Evolutionary conservation across 2,888 invertebrate species (phyloP).

Genomic region (Chymomyza procnemis): DNA sequence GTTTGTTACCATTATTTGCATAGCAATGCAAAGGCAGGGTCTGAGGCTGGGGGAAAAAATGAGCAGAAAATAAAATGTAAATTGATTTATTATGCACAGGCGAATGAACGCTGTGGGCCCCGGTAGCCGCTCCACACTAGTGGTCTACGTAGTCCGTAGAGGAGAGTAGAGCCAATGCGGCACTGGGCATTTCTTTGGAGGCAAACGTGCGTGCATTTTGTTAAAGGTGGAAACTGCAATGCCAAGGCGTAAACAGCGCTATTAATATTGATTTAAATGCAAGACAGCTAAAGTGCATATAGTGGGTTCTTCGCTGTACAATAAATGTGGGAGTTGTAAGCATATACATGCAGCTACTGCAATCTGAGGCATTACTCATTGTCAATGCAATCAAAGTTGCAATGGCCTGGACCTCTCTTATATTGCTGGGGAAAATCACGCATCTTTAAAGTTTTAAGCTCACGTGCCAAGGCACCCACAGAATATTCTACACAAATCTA

Average conservation of each 20-base stretch:
- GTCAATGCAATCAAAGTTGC: conserved; percentile 49
- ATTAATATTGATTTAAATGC: conserved; percentile 66
- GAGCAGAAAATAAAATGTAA: conserved; percentile 54
- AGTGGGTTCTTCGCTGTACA: neutral
- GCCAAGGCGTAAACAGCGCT: conserved; percentile 51
- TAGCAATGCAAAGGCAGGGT: conserved; percentile 33
- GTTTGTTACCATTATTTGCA: conserved; percentile 67
- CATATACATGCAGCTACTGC: neutral
- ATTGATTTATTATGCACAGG: conserved; percentile 70
- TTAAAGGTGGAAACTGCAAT: conserved; percentile 14
- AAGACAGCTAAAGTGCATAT: conserved; percentile 9
- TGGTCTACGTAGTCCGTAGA: conserved; percentile 1
- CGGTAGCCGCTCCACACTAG: conserved; percentile 37
- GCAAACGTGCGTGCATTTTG: neutral
- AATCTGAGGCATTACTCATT: conserved; percentile 47
- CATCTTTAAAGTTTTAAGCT: conserved; percentile 41
- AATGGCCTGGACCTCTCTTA: conserved; percentile 37
- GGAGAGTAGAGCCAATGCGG: neutral
- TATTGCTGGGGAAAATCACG: conserved; percentile 52
- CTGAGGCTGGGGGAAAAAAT: neutral
- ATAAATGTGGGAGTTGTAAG: neutral
- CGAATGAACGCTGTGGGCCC: conserved; percentile 43
- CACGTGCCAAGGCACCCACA: conserved; percentile 33
- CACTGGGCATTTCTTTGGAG: neutral
- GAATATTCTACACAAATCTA: conserved; percentile 49